These are phyloP conservation scores for Leptonema lineaticorne DNA, from an alignment of 1,140 invertebrate species.

Conservation along the genomic window DNA sequence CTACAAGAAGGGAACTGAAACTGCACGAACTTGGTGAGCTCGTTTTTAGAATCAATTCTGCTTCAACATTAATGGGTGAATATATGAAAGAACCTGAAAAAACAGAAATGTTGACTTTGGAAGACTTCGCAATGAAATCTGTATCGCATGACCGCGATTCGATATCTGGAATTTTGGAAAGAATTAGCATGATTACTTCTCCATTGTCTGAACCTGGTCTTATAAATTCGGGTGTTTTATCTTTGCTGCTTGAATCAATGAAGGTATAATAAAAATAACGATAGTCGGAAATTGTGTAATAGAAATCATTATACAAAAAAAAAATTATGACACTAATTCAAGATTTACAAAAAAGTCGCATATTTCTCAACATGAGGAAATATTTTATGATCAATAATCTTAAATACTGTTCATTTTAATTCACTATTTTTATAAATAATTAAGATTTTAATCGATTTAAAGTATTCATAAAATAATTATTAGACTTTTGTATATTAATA, in stretches of 20 bases:
- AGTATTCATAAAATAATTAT: no score
- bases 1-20: constrained; percentile 56
- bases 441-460: no score
- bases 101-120: constrained; percentile 64
- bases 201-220: constrained; percentile 44
- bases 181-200: constrained; percentile 60
- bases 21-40: constrained; percentile 61
- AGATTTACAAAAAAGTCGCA: no score
- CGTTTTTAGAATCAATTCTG: constrained; percentile 59
- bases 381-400: no score
- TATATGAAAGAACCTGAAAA: constrained; percentile 54
- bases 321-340: no score
- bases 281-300: no score
- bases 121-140: constrained; percentile 67
- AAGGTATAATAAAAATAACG: constrained; percentile 55
- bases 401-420: no score
- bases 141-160: constrained; percentile 65
- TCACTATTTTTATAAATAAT: no score
- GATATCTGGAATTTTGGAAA: constrained; percentile 64
- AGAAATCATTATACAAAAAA: no score
- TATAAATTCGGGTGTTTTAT: constrained; percentile 52
- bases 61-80: constrained; percentile 58
- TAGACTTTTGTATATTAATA: no score
- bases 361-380: no score
- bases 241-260: constrained; percentile 52